Conservation (phyloP, 2,113 vertebrate genomes). For the Burhinus oedicnemus region DNA sequence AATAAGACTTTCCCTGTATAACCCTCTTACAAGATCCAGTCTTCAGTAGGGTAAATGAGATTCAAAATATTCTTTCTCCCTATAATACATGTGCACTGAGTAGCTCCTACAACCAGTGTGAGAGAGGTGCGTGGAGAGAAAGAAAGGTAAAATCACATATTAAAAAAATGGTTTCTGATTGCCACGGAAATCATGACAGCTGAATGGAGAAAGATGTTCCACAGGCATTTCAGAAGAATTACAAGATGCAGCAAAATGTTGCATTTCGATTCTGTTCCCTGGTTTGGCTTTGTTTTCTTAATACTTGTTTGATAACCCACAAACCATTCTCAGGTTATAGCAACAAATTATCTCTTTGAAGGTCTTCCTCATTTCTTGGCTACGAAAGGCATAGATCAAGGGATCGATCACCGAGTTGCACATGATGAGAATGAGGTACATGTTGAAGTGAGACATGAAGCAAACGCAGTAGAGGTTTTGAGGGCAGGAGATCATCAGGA, state of each 20-base stretch:
- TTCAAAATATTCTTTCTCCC: not conserved
- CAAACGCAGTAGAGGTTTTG: slow-evolving; percentile 93
- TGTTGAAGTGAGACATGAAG: slow-evolving; percentile 98
- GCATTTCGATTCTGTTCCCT: not conserved
- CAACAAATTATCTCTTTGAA: slow-evolving; percentile 94
- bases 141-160: not conserved
- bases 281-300: slow-evolving; percentile 57
- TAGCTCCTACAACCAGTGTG: not conserved
- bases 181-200: not conserved
- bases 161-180: not conserved
- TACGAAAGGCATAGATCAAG: slow-evolving; percentile 94
- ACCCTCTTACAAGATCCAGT: not conserved
- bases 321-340: slow-evolving; percentile 76
- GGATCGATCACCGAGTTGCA: slow-evolving; percentile 95
- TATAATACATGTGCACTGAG: not conserved
- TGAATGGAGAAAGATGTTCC: not conserved
- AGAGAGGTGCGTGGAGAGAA: not conserved
- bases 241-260: not conserved
- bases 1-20: not conserved
- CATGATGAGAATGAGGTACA: slow-evolving; percentile 98
- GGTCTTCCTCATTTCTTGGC: slow-evolving; percentile 94
- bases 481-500: slow-evolving; percentile 94
- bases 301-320: slow-evolving; percentile 77
- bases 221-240: not conserved
- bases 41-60: not conserved